phyloP scores from a whole-genome alignment of 2,797 vertebrate genomes.

The Semotilus atromaculatus region DNA sequence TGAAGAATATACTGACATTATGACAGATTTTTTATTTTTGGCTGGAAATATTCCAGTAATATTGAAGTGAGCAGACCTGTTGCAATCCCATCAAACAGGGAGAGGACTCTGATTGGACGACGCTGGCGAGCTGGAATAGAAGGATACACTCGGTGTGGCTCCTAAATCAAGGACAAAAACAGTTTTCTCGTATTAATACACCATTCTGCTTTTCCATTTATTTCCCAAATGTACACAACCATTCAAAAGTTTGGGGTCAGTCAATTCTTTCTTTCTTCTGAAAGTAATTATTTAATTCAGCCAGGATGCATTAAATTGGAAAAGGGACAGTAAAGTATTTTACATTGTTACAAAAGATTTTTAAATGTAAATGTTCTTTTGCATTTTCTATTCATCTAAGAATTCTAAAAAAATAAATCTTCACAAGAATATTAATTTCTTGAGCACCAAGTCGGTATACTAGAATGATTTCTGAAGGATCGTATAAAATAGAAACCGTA shows the following conservation, averaged over 20 bases:
- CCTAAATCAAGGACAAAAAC: conserved; percentile 71
- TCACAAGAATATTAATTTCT: background rate
- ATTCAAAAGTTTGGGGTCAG: background rate
- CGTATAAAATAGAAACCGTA: too few species aligned
- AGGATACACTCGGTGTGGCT: conserved; percentile 91
- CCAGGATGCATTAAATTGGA: background rate
- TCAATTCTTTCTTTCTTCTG: background rate
- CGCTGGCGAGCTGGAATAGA: conserved; percentile 84
- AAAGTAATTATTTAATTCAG: background rate
- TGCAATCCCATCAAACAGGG: conserved; percentile 92
- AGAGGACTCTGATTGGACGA: conserved; percentile 88
- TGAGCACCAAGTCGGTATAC: background rate
- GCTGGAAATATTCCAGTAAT: background rate
- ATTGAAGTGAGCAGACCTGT: conserved; percentile 78
- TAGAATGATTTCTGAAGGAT: background rate
- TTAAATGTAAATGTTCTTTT: background rate
- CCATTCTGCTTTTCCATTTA: background rate
- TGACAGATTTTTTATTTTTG: too few species aligned
- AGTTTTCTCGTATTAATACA: background rate
- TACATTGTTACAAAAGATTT: background rate
- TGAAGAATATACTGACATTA: background rate
- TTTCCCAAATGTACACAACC: background rate
- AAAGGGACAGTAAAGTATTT: background rate
- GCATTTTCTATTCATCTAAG: background rate
- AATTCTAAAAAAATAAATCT: too few species aligned